A percentile compares a stretch with the other conserved stretches of the same genome.
Evolutionary conservation across 2,888 invertebrate species (phyloP).

Genomic region (Griposia aprilina): DNA sequence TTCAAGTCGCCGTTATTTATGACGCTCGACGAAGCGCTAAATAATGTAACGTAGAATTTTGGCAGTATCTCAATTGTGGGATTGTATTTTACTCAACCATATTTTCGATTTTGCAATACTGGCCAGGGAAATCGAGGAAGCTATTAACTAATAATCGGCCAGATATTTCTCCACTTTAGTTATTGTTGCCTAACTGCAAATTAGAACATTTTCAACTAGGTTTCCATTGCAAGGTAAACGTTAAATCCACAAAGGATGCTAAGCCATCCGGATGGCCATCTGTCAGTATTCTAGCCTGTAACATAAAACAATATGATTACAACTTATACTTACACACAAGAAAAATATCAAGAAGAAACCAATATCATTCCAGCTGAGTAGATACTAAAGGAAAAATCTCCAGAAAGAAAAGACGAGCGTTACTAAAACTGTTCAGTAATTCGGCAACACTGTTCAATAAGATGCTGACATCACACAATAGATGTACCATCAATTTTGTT

Average conservation of each 20-base stretch:
- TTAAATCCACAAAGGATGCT: not conserved
- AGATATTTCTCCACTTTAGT: too few species aligned
- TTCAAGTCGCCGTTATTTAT: constrained; percentile 35
- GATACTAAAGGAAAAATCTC: constrained; percentile 51
- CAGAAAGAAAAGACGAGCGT: constrained; percentile 44
- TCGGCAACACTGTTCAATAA: constrained; percentile 80
- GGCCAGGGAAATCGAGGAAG: not conserved
- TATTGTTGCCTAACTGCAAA: too few species aligned
- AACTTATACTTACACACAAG: not conserved
- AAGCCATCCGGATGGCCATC: not conserved
- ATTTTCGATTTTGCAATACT: constrained; percentile 2
- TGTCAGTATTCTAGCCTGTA: not conserved
- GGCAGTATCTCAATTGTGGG: constrained; percentile 3
- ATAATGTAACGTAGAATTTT: constrained; percentile 27
- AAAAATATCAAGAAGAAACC: constrained; percentile 53
- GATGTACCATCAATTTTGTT: constrained; percentile 90
- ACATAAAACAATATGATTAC: constrained; percentile 20
- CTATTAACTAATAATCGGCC: not conserved
- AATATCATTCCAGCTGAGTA: constrained; percentile 58
- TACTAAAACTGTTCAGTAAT: constrained; percentile 69
- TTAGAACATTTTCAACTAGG: not conserved
- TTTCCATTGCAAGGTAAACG: not conserved
- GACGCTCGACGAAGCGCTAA: constrained; percentile 15
- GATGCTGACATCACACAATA: constrained; percentile 86
- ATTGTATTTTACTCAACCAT: not conserved